phyloP scores from a whole-genome alignment of 2,113 vertebrate genomes.

The Otis tarda region DNA sequence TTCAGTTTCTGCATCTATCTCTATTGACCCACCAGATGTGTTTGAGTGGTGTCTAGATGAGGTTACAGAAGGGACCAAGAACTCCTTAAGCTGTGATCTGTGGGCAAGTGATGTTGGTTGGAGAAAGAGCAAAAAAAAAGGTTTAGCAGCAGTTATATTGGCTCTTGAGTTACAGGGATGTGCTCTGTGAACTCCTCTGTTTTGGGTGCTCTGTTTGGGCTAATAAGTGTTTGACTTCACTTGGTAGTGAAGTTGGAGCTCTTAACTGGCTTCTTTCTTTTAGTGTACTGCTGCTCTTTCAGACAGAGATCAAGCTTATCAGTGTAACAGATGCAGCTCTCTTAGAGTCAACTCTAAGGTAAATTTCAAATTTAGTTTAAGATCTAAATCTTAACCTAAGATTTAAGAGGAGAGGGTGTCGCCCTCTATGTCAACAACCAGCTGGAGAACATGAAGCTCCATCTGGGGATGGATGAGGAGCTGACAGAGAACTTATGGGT shows the following conservation, averaged over 20 bases:
- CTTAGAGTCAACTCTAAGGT: not conserved
- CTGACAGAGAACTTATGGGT: too few relatives aligned
- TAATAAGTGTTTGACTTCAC: not conserved
- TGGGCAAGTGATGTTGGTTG: not conserved
- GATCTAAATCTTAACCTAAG: not conserved
- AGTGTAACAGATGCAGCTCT: not conserved
- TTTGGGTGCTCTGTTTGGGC: not conserved
- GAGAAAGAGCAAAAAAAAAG: accelerated
- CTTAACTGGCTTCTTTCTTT: not conserved
- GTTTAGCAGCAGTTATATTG: not conserved
- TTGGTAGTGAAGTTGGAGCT: not conserved
- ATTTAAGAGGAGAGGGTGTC: too few relatives aligned
- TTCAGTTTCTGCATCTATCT: not conserved
- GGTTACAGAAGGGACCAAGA: not conserved
- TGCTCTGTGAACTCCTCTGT: not conserved
- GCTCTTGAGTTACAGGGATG: not conserved
- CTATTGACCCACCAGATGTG: not conserved
- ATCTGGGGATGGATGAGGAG: too few relatives aligned
- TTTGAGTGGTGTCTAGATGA: not conserved
- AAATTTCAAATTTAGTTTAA: not conserved
- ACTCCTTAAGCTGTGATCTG: not conserved
- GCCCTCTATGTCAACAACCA: too few relatives aligned
- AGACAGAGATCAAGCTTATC: not conserved
- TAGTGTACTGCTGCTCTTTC: not conserved
- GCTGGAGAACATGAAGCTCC: too few relatives aligned